A percentile compares a stretch with the other conserved stretches of the same genome.
These are phyloP conservation scores for Catalaphyllia jardinei DNA, from an alignment of 64 coral and sea anemone species.

Conservation along the genomic window DNA sequence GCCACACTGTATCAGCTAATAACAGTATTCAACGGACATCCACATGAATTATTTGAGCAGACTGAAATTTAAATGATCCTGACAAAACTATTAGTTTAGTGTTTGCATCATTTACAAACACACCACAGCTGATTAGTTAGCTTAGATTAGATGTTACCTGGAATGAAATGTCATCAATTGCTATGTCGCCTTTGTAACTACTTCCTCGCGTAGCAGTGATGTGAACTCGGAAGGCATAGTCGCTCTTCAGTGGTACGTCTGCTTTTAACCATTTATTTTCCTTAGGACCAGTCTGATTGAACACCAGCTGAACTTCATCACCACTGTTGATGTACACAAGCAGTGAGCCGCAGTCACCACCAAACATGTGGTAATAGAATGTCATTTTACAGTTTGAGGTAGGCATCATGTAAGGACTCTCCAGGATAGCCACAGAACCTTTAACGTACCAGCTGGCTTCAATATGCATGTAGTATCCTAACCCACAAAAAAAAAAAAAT, in stretches of 20 bases:
- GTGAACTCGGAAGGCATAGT: slow-evolving; percentile 83
- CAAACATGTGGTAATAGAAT: slow-evolving; percentile 86
- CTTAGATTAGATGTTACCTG: neutral
- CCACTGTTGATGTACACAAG: slow-evolving; percentile 73
- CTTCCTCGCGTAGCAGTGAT: slow-evolving; percentile 62
- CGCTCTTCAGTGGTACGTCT: slow-evolving; percentile 44
- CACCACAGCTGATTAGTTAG: too few species aligned
- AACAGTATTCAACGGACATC: too few species aligned
- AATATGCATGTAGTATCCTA: slow-evolving; percentile 88
- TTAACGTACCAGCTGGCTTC: slow-evolving; percentile 68
- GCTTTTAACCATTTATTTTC: slow-evolving; percentile 50
- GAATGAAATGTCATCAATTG: slow-evolving; percentile 84
- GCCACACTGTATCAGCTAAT: too few species aligned
- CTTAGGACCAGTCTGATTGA: slow-evolving; percentile 58
- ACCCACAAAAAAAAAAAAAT: neutral
- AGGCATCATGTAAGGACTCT: slow-evolving; percentile 80
- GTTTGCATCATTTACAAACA: too few species aligned
- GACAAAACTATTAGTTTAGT: too few species aligned
- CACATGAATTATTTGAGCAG: too few species aligned
- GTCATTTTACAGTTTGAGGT: slow-evolving; percentile 61
- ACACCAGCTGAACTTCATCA: slow-evolving; percentile 23
- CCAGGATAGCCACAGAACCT: slow-evolving; percentile 67
- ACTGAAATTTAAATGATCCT: too few species aligned
- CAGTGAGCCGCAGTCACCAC: slow-evolving; percentile 55
- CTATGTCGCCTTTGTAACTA: slow-evolving; percentile 67